Evolutionary conservation across 1,140 invertebrate genomes (phyloP).

Genomic region (Tetraneura akinire): DNA sequence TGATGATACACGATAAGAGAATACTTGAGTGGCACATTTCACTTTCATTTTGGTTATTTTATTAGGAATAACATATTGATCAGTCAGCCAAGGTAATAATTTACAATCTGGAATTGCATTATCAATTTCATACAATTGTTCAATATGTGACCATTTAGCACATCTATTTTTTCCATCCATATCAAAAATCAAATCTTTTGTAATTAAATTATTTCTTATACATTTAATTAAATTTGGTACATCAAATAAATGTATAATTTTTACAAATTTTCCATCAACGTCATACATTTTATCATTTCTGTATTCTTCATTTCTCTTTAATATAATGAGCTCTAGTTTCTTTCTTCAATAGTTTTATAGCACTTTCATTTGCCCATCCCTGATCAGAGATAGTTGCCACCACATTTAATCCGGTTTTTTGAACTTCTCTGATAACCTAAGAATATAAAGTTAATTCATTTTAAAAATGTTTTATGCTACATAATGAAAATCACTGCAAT

Average conservation of each 20-base stretch:
- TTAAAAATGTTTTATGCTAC: no score
- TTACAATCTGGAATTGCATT: neutral
- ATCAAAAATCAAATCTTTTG: neutral
- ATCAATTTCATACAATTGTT: neutral
- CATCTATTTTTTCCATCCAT: neutral
- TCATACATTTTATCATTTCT: neutral
- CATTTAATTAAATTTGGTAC: neutral
- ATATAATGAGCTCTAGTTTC: neutral
- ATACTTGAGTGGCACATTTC: neutral
- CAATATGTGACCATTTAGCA: constrained; percentile 4
- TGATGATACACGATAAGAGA: no score
- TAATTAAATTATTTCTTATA: neutral
- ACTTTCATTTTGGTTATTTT: neutral
- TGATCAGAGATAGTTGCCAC: neutral
- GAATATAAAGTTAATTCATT: no score
- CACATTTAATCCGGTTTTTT: neutral
- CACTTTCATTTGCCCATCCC: neutral
- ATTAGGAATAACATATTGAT: neutral
- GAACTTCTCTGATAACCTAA: neutral
- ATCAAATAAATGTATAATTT: constrained; percentile 18
- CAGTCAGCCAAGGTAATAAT: neutral
- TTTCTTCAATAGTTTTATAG: neutral
- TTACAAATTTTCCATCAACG: neutral
- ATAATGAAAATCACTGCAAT: no score
- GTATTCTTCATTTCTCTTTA: neutral